Percentiles rank a stretch among this genome's conserved stretches.
Conservation (phyloP, 2,113 vertebrate genomes). For the Mastomys natalensis region DNA sequence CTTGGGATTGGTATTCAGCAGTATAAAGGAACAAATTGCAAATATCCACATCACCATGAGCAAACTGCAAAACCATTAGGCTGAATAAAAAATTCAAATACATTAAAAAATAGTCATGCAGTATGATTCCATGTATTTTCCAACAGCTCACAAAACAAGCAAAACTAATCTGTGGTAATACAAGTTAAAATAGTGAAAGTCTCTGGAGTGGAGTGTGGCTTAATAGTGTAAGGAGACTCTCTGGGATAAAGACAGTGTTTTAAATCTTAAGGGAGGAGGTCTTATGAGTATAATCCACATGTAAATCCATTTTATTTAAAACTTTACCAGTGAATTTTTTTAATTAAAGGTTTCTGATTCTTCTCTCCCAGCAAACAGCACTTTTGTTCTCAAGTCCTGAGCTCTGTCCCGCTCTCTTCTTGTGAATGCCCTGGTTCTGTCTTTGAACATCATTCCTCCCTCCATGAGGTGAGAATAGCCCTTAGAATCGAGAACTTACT, state of each 20-base stretch:
- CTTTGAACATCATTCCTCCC: background rate
- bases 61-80: background rate
- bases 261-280: background rate
- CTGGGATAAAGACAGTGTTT: background rate
- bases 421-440: background rate
- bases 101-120: background rate
- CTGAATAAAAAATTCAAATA: background rate
- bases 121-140: background rate
- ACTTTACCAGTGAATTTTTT: background rate
- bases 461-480: background rate
- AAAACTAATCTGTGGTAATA: background rate
- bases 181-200: background rate
- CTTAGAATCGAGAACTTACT: background rate
- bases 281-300: background rate
- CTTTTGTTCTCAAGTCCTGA: background rate
- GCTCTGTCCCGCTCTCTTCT: rapidly evolving
- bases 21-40: background rate
- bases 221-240: background rate
- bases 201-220: background rate
- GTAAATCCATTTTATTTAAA: conserved; percentile 24
- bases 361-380: too few relatives aligned
- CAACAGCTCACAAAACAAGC: background rate
- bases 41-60: background rate
- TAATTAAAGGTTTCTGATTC: background rate
- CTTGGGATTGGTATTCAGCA: background rate